These are phyloP conservation scores for Caenorhabditis uteleia DNA, from an alignment of 2,888 invertebrate species.

Conservation along the genomic window DNA sequence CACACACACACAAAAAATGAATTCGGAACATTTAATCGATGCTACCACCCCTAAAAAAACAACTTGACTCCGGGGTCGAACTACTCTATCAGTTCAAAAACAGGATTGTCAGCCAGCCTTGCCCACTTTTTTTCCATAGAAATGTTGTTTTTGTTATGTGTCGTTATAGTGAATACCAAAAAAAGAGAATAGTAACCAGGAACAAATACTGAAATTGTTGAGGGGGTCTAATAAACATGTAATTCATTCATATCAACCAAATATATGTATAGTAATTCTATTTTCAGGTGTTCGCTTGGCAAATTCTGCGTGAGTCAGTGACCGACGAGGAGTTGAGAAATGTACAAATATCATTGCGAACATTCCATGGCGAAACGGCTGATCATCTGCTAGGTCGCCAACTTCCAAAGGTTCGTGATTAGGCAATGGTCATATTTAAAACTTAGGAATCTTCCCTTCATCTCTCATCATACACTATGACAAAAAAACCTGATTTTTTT, in stretches of 20 bases:
- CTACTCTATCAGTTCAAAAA: slow-evolving; percentile 39
- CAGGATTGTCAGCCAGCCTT: slow-evolving; percentile 19
- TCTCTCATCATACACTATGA: too few relatives aligned
- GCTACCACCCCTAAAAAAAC: slow-evolving; percentile 7
- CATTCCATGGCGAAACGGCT: slow-evolving; percentile 68
- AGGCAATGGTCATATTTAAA: too few relatives aligned
- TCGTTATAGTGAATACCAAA: slow-evolving; percentile 23
- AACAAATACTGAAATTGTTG: too few relatives aligned
- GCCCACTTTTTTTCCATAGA: slow-evolving; percentile 18
- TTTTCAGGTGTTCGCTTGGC: slow-evolving; percentile 69
- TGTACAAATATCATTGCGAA: slow-evolving; percentile 66
- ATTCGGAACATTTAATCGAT: slow-evolving; percentile 15
- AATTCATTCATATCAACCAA: too few relatives aligned
- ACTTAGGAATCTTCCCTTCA: too few relatives aligned
- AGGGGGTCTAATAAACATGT: too few relatives aligned
- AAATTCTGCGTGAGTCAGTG: slow-evolving; percentile 68
- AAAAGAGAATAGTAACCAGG: too few relatives aligned
- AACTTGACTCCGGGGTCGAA: slow-evolving; percentile 17
- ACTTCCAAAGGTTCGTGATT: slow-evolving; percentile 64
- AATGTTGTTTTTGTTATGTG: slow-evolving; percentile 29
- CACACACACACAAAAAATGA: not conserved
- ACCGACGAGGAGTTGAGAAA: slow-evolving; percentile 67
- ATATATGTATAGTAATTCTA: not conserved
- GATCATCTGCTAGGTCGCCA: slow-evolving; percentile 64
- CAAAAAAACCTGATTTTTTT: too few relatives aligned